phyloP scores from a whole-genome alignment of 2,888 invertebrate genomes.

The Cephus spinipes region DNA sequence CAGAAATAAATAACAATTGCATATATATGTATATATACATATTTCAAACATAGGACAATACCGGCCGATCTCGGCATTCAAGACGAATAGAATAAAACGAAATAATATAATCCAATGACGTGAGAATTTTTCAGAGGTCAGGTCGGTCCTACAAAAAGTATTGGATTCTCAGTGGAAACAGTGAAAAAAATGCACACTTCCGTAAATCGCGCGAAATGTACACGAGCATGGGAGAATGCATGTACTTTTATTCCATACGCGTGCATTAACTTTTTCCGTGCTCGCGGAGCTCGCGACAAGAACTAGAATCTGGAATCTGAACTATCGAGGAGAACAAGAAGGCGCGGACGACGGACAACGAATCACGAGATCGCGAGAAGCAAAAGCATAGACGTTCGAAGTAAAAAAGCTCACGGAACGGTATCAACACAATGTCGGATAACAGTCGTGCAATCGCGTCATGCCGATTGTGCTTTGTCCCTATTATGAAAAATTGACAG shows the following conservation, averaged over 20 bases:
- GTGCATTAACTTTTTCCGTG: background rate
- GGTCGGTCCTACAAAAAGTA: background rate
- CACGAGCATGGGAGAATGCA: slow-evolving; percentile 8
- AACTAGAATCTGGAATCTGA: background rate
- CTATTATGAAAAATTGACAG: slow-evolving; percentile 20
- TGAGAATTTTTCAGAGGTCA: background rate
- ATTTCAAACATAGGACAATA: background rate
- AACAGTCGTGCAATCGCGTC: background rate
- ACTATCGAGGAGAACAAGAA: background rate
- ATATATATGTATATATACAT: too few relatives aligned
- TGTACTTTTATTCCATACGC: background rate
- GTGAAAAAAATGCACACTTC: slow-evolving; percentile 27
- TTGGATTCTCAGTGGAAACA: background rate
- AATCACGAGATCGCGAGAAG: background rate
- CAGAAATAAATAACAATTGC: too few relatives aligned
- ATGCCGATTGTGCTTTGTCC: background rate
- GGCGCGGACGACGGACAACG: background rate
- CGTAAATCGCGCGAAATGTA: background rate
- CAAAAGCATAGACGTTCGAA: background rate
- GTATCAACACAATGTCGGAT: background rate
- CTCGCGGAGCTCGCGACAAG: background rate
- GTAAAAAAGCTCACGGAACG: background rate
- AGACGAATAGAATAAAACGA: background rate
- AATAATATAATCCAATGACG: background rate
- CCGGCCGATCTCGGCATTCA: background rate